These are phyloP conservation scores for Tipula vernalis DNA, from an alignment of 2,888 invertebrate species.

Conservation along the genomic window DNA sequence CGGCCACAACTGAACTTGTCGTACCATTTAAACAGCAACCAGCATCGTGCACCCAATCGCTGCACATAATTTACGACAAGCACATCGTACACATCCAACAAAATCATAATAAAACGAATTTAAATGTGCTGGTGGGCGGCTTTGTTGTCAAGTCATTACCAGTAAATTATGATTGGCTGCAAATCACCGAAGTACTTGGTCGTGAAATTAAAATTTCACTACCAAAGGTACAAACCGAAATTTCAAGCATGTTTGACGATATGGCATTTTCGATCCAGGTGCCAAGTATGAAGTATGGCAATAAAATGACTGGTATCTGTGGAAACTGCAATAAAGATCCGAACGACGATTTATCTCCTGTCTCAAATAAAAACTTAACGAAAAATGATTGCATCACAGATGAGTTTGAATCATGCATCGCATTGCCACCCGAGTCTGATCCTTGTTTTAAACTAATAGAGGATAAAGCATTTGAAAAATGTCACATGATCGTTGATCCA, in stretches of 20 bases:
- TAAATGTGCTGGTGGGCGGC: slow-evolving; percentile 29
- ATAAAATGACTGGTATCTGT: slow-evolving; percentile 66
- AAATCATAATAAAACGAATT: slow-evolving; percentile 27
- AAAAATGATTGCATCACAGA: slow-evolving; percentile 16
- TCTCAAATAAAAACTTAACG: slow-evolving; percentile 31
- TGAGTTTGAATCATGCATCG: slow-evolving; percentile 40
- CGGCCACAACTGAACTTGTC: not conserved
- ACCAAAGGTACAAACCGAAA: slow-evolving; percentile 56
- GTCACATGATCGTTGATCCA: slow-evolving; percentile 61
- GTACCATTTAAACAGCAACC: slow-evolving; percentile 22
- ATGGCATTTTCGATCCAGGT: slow-evolving; percentile 46
- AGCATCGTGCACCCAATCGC: slow-evolving; percentile 50
- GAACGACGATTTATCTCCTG: slow-evolving; percentile 41
- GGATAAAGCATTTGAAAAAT: slow-evolving; percentile 42
- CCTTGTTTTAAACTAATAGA: slow-evolving; percentile 54
- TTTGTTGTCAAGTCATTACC: slow-evolving; percentile 35
- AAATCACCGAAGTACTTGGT: slow-evolving; percentile 42
- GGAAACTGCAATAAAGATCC: slow-evolving; percentile 56
- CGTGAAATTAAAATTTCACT: slow-evolving; percentile 51
- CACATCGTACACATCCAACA: slow-evolving; percentile 45
- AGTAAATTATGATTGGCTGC: slow-evolving; percentile 47
- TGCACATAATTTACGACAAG: slow-evolving; percentile 53
- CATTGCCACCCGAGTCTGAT: slow-evolving; percentile 46
- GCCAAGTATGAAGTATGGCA: slow-evolving; percentile 60
- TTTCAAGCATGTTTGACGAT: slow-evolving; percentile 36